A percentile compares a stretch with the other conserved stretches of the same genome.
phyloP scores from a whole-genome alignment of 2,113 vertebrate species.

The Sakesphorus luctuosus region DNA sequence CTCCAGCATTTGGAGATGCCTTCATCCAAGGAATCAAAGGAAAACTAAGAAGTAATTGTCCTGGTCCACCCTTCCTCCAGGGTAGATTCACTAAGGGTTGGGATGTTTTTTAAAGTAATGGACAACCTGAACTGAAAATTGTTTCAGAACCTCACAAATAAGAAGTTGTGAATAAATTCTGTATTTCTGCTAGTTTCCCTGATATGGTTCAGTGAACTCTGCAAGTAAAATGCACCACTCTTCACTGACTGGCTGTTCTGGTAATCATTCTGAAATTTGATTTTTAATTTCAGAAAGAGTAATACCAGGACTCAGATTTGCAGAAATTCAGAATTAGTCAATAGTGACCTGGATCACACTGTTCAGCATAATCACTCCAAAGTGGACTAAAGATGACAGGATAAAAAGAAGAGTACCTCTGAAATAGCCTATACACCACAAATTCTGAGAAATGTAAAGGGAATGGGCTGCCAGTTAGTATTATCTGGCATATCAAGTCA shows the following conservation, averaged over 20 bases:
- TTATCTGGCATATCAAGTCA: not conserved
- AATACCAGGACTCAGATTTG: not conserved
- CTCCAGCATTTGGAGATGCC: not conserved
- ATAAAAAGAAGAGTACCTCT: not conserved
- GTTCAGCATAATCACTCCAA: not conserved
- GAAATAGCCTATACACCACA: not conserved
- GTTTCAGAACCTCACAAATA: not conserved
- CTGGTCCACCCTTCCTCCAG: not conserved
- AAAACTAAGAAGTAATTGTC: not conserved
- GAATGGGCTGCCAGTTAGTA: conserved; percentile 5
- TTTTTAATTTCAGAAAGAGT: not conserved
- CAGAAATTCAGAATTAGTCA: not conserved
- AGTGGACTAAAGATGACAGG: not conserved
- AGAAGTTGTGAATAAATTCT: not conserved
- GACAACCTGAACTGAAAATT: not conserved
- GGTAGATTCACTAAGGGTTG: not conserved
- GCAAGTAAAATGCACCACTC: not conserved
- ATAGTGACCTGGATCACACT: not conserved
- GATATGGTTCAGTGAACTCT: not conserved
- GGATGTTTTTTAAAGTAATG: not conserved
- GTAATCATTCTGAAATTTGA: not conserved
- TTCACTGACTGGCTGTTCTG: not conserved
- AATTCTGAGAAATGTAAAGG: not conserved
- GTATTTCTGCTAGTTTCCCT: not conserved
- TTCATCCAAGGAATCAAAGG: not conserved